Evolutionary conservation across 2,113 vertebrate species (phyloP).

Genomic region (Eonycteris spelaea): DNA sequence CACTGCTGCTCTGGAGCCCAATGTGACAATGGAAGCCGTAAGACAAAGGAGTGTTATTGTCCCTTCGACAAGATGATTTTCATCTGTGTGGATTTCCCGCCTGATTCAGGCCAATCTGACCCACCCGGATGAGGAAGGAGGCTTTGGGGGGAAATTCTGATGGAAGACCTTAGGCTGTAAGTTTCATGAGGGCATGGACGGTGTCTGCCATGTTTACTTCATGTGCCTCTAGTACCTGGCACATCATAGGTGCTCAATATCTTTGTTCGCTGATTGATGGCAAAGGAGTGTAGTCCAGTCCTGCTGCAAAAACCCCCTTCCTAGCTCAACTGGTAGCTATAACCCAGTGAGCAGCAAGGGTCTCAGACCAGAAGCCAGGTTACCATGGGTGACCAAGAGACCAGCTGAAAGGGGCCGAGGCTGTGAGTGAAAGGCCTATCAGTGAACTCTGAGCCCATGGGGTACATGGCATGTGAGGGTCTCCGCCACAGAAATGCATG

Average conservation of each 20-base stretch:
- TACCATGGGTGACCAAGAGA: neutral
- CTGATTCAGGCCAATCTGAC: neutral
- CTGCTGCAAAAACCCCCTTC: neutral
- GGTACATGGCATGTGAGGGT: too few relatives aligned
- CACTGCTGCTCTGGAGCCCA: neutral
- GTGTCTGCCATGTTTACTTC: neutral
- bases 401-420: neutral
- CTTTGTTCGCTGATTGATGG: neutral
- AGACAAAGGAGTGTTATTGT: neutral
- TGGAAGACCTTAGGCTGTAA: neutral
- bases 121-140: neutral
- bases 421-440: neutral
- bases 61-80: neutral
- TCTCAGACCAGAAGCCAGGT: neutral
- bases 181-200: neutral
- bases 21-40: neutral
- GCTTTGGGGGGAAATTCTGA: neutral
- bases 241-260: neutral
- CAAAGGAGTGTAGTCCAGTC: neutral
- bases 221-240: neutral
- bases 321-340: neutral
- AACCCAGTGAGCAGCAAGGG: neutral
- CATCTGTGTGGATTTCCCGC: neutral
- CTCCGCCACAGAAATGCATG: neutral
- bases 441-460: neutral